Base-by-base conservation (phyloP, 2,113 vertebrate species). In the Apistogramma diplotaenia region DNA sequence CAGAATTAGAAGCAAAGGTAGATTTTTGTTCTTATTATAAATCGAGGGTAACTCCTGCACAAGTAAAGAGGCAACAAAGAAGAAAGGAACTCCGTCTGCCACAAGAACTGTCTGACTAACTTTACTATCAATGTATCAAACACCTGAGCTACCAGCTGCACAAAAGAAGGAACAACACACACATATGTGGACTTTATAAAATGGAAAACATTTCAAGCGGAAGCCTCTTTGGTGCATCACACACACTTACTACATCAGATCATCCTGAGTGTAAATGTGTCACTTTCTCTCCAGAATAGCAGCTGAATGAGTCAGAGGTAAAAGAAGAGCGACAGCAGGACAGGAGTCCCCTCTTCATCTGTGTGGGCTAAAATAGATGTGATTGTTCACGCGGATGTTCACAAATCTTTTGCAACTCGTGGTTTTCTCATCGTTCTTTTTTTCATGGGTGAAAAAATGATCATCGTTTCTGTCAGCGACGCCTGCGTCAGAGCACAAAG, bases 331-430 rank as follows among this genome's bases (percentile, higher is more conserved):
- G 23, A 49, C 83, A 74, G 79, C 35, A 82, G 71, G 40, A 31
- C 73, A 80, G 82, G 79, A 79, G 57, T 79, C 78, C 31, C 80
- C 72, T 80, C 53, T 40, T 80, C 82, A 54, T 82, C 75, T 29
- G n/a, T 19, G 56, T 73, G 53, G 74, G 40, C 23, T 76, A 35
- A 80, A 90, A 87, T 74, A 85, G 53, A 87, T 4, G 46, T 1
- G 67, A 46, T 74, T 60, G 62, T 84, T 84, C 76, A 11, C 81
- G n/a, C 5, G 2, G 67, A 74, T 21, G 19, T 57, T 43, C 43
- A 46, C 56, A 46, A 85, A 82, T 59, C 80, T 81, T 81, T 73
- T 53, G 11, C 67, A 81, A 83, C 46, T 81, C 57, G 54, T 61
- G 23, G 33, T 23, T 71, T 72, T 79, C 60, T 61, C 58, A 74